phyloP scores from a whole-genome alignment of 2,113 vertebrate species.

The Hymenochirus boettgeri region DNA sequence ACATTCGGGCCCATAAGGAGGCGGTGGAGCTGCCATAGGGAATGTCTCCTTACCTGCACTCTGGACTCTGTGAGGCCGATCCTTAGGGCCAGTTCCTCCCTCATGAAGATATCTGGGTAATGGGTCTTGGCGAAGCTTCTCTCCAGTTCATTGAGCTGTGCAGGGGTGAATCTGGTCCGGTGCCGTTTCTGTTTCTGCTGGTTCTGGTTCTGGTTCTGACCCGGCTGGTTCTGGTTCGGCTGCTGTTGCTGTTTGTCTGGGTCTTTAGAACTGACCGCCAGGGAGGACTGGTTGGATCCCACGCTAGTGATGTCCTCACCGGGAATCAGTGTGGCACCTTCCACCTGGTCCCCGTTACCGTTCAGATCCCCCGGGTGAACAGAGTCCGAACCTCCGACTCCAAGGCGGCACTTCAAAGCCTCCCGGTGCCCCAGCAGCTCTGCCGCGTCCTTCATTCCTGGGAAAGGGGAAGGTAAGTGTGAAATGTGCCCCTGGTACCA shows the following conservation, averaged over 20 bases:
- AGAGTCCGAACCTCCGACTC: constrained; percentile 79
- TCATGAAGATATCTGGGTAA: constrained; percentile 95
- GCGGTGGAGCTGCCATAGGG: too few relatives aligned
- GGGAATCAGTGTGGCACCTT: constrained; percentile 86
- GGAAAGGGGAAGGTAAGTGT: constrained; percentile 48
- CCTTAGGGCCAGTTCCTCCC: constrained; percentile 88
- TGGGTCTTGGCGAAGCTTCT: constrained; percentile 94
- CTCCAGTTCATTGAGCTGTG: constrained; percentile 94
- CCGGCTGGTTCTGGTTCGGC: constrained; percentile 62
- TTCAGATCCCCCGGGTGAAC: constrained; percentile 89
- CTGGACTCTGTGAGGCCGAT: constrained; percentile 92
- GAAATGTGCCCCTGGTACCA: not conserved
- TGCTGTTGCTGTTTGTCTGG: constrained; percentile 81
- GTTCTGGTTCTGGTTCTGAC: constrained; percentile 69
- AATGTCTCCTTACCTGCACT: constrained; percentile 75
- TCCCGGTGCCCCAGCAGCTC: constrained; percentile 93
- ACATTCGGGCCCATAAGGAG: too few relatives aligned
- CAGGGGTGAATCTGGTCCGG: constrained; percentile 91
- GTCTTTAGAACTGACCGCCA: constrained; percentile 85
- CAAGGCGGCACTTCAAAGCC: constrained; percentile 87
- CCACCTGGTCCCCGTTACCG: constrained; percentile 82
- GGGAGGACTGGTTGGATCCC: constrained; percentile 81
- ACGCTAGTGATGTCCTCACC: constrained; percentile 87
- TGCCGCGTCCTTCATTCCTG: constrained; percentile 97
- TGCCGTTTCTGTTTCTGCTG: constrained; percentile 93